phyloP scores from a whole-genome alignment of 2,113 vertebrate genomes.

The Sturnus vulgaris region DNA sequence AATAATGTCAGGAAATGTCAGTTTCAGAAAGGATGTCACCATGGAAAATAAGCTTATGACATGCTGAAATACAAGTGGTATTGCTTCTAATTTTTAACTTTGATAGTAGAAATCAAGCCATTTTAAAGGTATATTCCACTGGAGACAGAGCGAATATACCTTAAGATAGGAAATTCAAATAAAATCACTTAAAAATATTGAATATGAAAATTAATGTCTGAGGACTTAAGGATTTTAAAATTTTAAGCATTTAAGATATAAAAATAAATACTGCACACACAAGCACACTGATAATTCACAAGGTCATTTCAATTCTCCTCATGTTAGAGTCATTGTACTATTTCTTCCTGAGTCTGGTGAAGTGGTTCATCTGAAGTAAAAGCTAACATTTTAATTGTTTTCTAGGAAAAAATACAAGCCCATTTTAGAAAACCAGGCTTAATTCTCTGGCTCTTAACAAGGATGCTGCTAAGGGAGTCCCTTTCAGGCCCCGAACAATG shows the following conservation, averaged over 20 bases:
- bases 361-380: not conserved
- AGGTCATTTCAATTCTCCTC: not conserved
- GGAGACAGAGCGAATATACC: not conserved
- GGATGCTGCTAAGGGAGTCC: not conserved
- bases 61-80: not conserved
- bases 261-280: not conserved
- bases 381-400: not conserved
- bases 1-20: constrained; percentile 10
- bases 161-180: not conserved
- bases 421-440: not conserved
- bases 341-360: not conserved
- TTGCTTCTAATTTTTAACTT: constrained; percentile 2
- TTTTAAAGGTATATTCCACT: not conserved
- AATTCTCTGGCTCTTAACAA: not conserved
- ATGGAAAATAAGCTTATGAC: constrained; percentile 34
- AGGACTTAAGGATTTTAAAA: not conserved
- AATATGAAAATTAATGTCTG: not conserved
- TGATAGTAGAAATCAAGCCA: not conserved
- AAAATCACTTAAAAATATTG: not conserved
- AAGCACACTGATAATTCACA: not conserved
- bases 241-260: not conserved
- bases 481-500: not conserved
- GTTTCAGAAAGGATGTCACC: constrained; percentile 2
- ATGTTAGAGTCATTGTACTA: not conserved
- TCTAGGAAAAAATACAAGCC: not conserved